phyloP scores from a whole-genome alignment of 2,113 vertebrate species.

The Dicrurus megarhynchus region DNA sequence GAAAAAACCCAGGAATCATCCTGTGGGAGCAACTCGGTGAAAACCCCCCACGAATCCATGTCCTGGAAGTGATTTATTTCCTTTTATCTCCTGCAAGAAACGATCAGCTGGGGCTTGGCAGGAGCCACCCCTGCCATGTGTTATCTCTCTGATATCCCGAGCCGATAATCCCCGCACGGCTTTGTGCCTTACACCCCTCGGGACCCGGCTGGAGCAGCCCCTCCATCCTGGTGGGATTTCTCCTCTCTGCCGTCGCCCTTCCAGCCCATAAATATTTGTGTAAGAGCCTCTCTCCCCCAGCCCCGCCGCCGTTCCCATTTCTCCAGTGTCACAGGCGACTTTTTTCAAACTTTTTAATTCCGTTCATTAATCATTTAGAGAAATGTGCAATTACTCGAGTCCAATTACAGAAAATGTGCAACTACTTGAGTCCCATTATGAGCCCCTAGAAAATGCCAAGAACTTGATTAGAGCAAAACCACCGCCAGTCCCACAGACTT shows the following conservation, averaged over 20 bases:
- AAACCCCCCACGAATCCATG: accelerated
- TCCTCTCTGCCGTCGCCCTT: accelerated
- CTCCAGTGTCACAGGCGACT: background rate
- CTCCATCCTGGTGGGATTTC: accelerated
- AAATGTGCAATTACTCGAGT: conserved; percentile 61
- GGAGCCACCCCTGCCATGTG: background rate
- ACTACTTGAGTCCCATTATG: conserved; percentile 59
- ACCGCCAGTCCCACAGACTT: conserved; percentile 34
- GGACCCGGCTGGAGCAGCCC: accelerated
- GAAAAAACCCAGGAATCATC: background rate
- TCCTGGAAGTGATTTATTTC: background rate
- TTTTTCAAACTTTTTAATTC: conserved; percentile 29
- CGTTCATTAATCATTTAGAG: conserved; percentile 56
- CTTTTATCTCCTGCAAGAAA: background rate
- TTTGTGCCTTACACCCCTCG: background rate
- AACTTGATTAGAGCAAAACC: conserved; percentile 55
- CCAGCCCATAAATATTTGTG: background rate
- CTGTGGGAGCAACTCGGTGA: background rate
- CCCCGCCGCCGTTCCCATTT: background rate
- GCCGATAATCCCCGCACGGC: background rate
- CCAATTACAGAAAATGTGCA: conserved; percentile 61
- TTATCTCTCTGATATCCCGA: background rate
- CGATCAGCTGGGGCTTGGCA: background rate
- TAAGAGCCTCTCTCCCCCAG: background rate
- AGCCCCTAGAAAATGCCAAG: conserved; percentile 58